These are phyloP conservation scores for Dicaeum eximium DNA, from an alignment of 2,113 vertebrate species.

Conservation along the genomic window DNA sequence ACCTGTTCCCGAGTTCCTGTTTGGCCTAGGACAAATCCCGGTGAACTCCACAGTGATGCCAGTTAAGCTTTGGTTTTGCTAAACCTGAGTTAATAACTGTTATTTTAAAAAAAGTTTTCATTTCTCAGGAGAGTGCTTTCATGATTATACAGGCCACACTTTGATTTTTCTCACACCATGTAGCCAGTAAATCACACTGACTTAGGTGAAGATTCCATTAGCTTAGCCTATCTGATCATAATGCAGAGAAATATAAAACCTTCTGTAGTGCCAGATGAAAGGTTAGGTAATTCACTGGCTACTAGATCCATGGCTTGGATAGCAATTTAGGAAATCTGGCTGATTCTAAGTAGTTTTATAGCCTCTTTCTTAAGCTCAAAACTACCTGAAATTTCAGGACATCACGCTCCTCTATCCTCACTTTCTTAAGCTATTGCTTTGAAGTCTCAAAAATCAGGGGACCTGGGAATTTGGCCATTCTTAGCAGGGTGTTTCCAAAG, in stretches of 20 bases:
- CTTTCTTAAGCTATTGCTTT: not conserved
- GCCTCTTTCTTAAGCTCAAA: not conserved
- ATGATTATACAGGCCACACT: not conserved
- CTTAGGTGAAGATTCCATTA: not conserved
- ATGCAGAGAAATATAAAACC: not conserved
- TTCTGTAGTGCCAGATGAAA: not conserved
- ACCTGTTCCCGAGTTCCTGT: not conserved
- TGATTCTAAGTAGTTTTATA: not conserved
- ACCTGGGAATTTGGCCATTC: not conserved
- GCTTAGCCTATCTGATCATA: not conserved
- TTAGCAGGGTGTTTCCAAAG: not conserved
- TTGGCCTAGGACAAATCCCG: not conserved
- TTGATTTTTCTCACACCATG: not conserved
- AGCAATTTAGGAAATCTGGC: not conserved
- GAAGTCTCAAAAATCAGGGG: not conserved
- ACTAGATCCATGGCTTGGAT: not conserved
- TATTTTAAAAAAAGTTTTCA: not conserved
- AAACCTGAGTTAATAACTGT: not conserved
- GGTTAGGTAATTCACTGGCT: not conserved
- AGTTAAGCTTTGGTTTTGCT: not conserved
- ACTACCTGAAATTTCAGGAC: not conserved
- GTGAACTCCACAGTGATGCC: not conserved
- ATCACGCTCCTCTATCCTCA: accelerated
- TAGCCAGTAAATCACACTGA: not conserved
- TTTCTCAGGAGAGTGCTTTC: not conserved